These are phyloP conservation scores for Hyalella azteca DNA, from an alignment of 2,888 invertebrate species.

Conservation along the genomic window DNA sequence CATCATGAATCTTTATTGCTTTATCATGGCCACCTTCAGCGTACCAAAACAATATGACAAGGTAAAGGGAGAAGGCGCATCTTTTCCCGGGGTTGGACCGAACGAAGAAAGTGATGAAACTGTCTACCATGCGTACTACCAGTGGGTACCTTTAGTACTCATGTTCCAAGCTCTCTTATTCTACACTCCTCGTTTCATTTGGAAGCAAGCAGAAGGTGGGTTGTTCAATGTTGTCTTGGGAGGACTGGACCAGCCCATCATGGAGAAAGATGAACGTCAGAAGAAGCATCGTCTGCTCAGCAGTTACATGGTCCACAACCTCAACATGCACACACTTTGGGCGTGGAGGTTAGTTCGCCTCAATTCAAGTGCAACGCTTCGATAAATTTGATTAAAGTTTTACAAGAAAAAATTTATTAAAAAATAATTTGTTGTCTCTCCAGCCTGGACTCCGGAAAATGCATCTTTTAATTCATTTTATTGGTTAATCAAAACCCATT, in stretches of 20 bases:
- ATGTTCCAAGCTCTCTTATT: constrained; percentile 65
- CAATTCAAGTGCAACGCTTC: neutral
- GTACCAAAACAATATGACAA: constrained; percentile 51
- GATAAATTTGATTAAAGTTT: too few relatives aligned
- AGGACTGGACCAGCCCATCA: constrained; percentile 74
- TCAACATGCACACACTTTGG: constrained; percentile 54
- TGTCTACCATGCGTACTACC: constrained; percentile 85
- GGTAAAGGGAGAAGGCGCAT: constrained; percentile 45
- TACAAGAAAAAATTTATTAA: too few relatives aligned
- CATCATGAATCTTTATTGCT: constrained; percentile 55
- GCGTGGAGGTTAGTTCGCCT: constrained; percentile 50
- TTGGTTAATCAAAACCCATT: too few relatives aligned
- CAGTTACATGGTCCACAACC: constrained; percentile 52
- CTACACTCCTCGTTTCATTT: constrained; percentile 70
- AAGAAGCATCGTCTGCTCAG: constrained; percentile 65
- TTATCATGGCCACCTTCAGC: constrained; percentile 58
- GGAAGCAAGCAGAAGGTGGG: constrained; percentile 91
- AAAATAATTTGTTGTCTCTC: too few relatives aligned
- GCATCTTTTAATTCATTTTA: too few relatives aligned
- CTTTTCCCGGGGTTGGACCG: constrained; percentile 71
- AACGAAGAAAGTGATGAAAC: constrained; percentile 71
- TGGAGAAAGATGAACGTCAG: constrained; percentile 66
- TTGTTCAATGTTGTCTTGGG: constrained; percentile 87
- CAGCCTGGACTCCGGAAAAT: too few relatives aligned
- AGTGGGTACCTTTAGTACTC: constrained; percentile 91